These are phyloP conservation scores for Drosophila heteroneura DNA, from an alignment of 2,888 invertebrate species.

Conservation along the genomic window DNA sequence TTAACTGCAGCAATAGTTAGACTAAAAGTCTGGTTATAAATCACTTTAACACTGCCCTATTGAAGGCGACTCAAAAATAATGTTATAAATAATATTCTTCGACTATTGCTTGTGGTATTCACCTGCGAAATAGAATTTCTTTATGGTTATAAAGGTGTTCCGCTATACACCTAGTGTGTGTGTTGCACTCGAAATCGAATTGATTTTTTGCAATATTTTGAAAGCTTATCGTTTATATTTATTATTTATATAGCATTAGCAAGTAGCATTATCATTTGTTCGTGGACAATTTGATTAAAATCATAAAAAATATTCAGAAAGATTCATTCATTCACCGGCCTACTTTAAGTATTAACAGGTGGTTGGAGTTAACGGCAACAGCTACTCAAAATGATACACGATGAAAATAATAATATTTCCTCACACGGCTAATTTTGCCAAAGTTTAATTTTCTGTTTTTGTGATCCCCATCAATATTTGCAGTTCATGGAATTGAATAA, in stretches of 20 bases:
- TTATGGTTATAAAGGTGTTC: constrained; percentile 9
- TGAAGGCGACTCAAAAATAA: constrained; percentile 55
- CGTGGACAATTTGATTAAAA: constrained; percentile 47
- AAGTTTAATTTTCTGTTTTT: constrained; percentile 4
- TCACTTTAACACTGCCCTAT: constrained; percentile 14
- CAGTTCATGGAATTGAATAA: constrained; percentile 21
- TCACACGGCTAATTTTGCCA: neutral
- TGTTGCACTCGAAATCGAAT: constrained; percentile 29
- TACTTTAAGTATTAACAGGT: constrained; percentile 12
- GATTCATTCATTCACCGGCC: constrained; percentile 44
- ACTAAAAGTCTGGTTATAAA: constrained; percentile 37
- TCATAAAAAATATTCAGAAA: constrained; percentile 48
- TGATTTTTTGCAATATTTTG: constrained; percentile 37
- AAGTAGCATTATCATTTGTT: constrained; percentile 50
- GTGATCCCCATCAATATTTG: constrained; percentile 45
- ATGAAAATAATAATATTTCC: constrained; percentile 21
- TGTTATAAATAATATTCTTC: constrained; percentile 51
- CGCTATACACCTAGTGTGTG: constrained; percentile 23
- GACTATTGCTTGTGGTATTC: constrained; percentile 31
- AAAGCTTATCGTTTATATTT: constrained; percentile 18
- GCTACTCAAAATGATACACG: constrained; percentile 18
- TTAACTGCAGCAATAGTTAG: constrained; percentile 8
- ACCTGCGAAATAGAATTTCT: constrained; percentile 19
- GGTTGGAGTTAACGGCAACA: neutral
- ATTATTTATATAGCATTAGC: constrained; percentile 66